A percentile compares a stretch with the other conserved stretches of the same genome.
phyloP scores from a whole-genome alignment of 2,888 invertebrate genomes.

The Ischnura elegans region DNA sequence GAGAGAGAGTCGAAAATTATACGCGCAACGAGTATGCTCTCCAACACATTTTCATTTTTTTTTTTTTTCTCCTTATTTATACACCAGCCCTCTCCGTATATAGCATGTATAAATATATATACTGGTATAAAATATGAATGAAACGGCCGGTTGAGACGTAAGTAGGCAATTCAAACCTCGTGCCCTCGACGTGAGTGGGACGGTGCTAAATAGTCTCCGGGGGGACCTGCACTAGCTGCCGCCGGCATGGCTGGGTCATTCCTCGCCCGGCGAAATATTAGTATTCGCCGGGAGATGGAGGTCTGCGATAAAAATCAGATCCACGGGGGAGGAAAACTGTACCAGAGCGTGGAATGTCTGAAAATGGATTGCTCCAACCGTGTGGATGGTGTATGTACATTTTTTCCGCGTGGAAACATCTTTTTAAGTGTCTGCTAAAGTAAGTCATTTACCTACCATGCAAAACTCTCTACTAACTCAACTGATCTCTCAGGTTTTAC shows the following conservation, averaged over 20 bases:
- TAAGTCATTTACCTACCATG: too few relatives aligned
- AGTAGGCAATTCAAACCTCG: constrained; percentile 5
- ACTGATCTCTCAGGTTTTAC: too few relatives aligned
- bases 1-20: neutral
- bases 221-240: neutral
- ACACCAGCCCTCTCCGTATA: neutral
- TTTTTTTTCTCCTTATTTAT: neutral
- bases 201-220: constrained; percentile 5
- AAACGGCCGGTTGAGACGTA: neutral
- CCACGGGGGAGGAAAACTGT: neutral
- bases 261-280: neutral
- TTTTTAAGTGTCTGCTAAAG: too few relatives aligned
- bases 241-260: neutral
- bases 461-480: too few relatives aligned
- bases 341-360: neutral
- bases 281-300: neutral
- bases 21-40: neutral
- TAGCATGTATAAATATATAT: too few relatives aligned
- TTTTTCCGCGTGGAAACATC: neutral
- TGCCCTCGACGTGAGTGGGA: neutral
- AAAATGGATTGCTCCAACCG: neutral
- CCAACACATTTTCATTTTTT: neutral
- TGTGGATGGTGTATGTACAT: neutral
- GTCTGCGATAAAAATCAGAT: neutral
- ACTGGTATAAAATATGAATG: neutral